Percentiles rank a stretch among this genome's conserved stretches.
These are phyloP conservation scores for Toxotes jaculatrix DNA, from an alignment of 2,113 vertebrate genomes.

Conservation along the genomic window DNA sequence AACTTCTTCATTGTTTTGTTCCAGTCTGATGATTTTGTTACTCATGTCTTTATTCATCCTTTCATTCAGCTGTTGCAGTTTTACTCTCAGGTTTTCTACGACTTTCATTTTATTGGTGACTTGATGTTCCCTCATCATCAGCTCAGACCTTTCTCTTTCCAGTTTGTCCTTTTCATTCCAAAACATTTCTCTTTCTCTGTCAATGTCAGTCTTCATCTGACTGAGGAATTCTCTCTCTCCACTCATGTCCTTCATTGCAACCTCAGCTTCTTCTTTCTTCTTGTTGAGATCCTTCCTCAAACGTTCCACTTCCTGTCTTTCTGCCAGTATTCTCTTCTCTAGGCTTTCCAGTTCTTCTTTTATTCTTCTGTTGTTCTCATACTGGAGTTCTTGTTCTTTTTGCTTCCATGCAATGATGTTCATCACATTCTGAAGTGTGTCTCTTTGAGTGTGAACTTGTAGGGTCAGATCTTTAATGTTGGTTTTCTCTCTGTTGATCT, in stretches of 20 bases:
- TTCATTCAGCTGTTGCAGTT: not conserved
- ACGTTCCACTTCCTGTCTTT: conserved; percentile 31
- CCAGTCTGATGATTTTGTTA: no score
- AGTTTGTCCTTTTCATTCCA: not conserved
- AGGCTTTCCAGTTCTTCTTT: not conserved
- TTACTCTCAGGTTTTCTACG: not conserved
- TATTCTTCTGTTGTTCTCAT: not conserved
- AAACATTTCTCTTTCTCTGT: not conserved
- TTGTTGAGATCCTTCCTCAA: conserved; percentile 14
- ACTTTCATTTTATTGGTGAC: not conserved
- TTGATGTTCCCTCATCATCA: not conserved
- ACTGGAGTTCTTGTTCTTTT: conserved; percentile 14
- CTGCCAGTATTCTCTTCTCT: not conserved
- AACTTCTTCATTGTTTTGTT: no score
- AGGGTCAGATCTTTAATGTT: conserved; percentile 15
- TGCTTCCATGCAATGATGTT: not conserved
- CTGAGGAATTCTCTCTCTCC: conserved; percentile 33
- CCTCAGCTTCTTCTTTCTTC: conserved; percentile 25
- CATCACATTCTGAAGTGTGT: not conserved
- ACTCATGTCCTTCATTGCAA: not conserved
- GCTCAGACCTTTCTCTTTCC: not conserved
- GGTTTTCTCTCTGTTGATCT: conserved; percentile 11
- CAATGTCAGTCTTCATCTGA: conserved; percentile 2
- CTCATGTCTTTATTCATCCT: not conserved
- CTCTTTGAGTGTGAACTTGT: not conserved